A percentile compares a stretch with the other conserved stretches of the same genome.
Evolutionary conservation across 2,888 invertebrate species (phyloP).

Genomic region (Oxyteleia sp.): DNA sequence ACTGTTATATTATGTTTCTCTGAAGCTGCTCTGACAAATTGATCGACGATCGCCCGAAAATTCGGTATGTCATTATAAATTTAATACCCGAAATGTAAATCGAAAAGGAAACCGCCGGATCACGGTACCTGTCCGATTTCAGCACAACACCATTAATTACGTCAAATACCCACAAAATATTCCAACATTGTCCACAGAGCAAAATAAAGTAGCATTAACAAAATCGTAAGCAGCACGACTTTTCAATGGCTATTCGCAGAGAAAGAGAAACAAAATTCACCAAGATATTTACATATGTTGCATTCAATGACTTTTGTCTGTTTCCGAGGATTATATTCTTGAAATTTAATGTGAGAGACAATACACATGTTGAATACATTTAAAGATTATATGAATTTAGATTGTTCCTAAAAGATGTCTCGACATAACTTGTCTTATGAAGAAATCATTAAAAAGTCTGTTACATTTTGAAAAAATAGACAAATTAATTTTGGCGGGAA

Average conservation of each 20-base stretch:
- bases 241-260: constrained; percentile 50
- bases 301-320: constrained; percentile 60
- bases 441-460: too few relatives aligned
- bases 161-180: constrained; percentile 54
- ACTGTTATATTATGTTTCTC: constrained; percentile 53
- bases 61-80: constrained; percentile 49
- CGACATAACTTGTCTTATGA: too few relatives aligned
- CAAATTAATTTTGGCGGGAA: too few relatives aligned
- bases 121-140: constrained; percentile 58
- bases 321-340: constrained; percentile 22
- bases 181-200: constrained; percentile 41
- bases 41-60: constrained; percentile 66
- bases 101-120: constrained; percentile 54
- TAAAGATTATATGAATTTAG: constrained; percentile 7
- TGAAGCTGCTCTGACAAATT: constrained; percentile 56
- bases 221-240: constrained; percentile 66
- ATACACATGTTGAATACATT: constrained; percentile 13
- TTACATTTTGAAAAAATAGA: too few relatives aligned
- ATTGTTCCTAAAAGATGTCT: neutral
- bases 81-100: constrained; percentile 45
- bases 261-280: constrained; percentile 37
- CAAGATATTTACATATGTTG: constrained; percentile 69
- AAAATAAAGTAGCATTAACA: constrained; percentile 70
- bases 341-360: constrained; percentile 5
- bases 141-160: constrained; percentile 55